These are phyloP conservation scores for Tinamus guttatus DNA, from an alignment of 2,113 vertebrate species.

Conservation along the genomic window DNA sequence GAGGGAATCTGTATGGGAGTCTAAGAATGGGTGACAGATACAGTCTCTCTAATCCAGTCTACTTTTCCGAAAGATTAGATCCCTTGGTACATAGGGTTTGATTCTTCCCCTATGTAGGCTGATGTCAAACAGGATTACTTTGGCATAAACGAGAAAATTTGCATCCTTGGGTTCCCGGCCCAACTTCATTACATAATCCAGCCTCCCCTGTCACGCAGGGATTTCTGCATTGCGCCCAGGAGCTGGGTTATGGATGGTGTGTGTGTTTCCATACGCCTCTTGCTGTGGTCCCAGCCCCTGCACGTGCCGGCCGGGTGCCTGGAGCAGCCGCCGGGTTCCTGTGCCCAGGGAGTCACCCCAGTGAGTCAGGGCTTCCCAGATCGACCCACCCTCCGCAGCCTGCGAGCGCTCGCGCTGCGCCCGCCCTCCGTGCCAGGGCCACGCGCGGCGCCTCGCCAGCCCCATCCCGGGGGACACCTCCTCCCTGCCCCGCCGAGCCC, in stretches of 20 bases:
- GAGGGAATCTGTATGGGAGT: neutral
- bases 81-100: constrained; percentile 21
- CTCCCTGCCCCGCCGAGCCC: neutral
- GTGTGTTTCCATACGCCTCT: neutral
- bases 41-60: constrained; percentile 28
- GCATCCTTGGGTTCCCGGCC: neutral
- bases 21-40: constrained; percentile 23
- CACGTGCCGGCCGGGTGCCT: neutral
- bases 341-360: constrained; percentile 74
- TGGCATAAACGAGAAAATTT: constrained; percentile 34
- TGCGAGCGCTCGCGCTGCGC: constrained; percentile 67
- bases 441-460: constrained; percentile 50
- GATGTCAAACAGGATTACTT: constrained; percentile 55
- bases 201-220: neutral
- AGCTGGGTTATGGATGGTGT: neutral
- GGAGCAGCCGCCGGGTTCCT: constrained; percentile 69
- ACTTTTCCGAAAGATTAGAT: constrained; percentile 54
- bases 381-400: constrained; percentile 78
- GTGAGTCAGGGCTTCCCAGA: constrained; percentile 78
- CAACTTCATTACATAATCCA: constrained; percentile 24
- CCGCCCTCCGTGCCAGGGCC: constrained; percentile 63
- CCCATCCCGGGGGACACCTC: constrained; percentile 46
- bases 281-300: neutral
- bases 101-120: constrained; percentile 33
- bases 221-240: constrained; percentile 18